Base-by-base conservation (phyloP, 2,888 invertebrate species). In the Notodonta dromedarius region DNA sequence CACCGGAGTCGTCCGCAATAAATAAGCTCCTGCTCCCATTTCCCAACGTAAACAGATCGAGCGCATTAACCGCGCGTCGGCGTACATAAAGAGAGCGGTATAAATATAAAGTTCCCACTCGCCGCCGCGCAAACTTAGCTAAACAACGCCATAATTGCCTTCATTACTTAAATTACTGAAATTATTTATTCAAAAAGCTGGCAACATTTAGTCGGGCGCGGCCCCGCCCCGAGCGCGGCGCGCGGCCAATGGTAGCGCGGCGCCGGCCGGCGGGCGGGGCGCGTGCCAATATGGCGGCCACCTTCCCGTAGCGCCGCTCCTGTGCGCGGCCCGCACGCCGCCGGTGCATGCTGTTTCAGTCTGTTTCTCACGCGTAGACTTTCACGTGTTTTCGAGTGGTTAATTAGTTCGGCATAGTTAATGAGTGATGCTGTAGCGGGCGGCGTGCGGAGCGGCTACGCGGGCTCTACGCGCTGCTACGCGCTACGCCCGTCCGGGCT, bases 121-220 rank as follows among this genome's bases (percentile, higher is more conserved):
- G 89, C 89, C 86, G 89, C 90, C 90, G 90, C 92, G 90, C 93
- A 89, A 93, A 93, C 93, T 93, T 93, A 93, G 93, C 93, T 93
- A 93, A 93, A 93, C 93, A 93, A 93, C 93, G 92, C 93, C 93
- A 93, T 93, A 93, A 93, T 93, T 93, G 93, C 93, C 93, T 93
- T 93, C 93, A 93, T 93, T 93, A 93, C 93, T 93, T 93, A 93
- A 93, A 93, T 93, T 93, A 93, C 93, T 90, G 91, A 93, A 93
- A 93, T 93, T 93, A 93, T 93, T 93, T 93, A 93, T 93, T 93
- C 93, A 93, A 91, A 93, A 93, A 93, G 91, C 93, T 93, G 93
- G 93, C 93, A 93, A 93, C 93, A 93, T 91, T 91, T 86, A 85
- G 86, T 86, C 82, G 84, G 78, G 77, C 63, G 76, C 70, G 73